A percentile compares a stretch with the other conserved stretches of the same genome.
Conservation (phyloP, 2,888 invertebrate genomes). For the Vanessa cardui region DNA sequence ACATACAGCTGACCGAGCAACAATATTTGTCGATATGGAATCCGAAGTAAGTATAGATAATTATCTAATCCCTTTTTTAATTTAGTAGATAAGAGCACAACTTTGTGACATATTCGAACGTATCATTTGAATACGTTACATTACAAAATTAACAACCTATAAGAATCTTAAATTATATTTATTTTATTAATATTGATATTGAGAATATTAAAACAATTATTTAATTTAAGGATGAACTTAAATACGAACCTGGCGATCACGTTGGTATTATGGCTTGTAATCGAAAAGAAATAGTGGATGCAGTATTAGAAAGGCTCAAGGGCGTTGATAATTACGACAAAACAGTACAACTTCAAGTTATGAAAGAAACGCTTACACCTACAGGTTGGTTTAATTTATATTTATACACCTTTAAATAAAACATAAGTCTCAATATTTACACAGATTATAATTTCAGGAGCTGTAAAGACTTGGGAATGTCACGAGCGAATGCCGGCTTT, state of each 20-base stretch:
- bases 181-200: neutral
- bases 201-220: neutral
- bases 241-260: conserved; percentile 96
- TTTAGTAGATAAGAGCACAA: too few relatives aligned
- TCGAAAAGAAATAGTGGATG: conserved; percentile 88
- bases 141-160: too few relatives aligned
- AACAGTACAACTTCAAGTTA: conserved; percentile 88
- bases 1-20: conserved; percentile 77
- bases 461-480: conserved; percentile 91
- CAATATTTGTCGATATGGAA: conserved; percentile 84
- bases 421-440: neutral
- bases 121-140: too few relatives aligned
- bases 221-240: conserved; percentile 72
- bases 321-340: conserved; percentile 86
- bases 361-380: conserved; percentile 92
- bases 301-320: conserved; percentile 86
- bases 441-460: conserved; percentile 78
- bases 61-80: too few relatives aligned
- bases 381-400: conserved; percentile 82
- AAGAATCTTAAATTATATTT: too few relatives aligned
- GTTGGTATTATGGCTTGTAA: conserved; percentile 95
- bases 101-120: too few relatives aligned
- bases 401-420: neutral
- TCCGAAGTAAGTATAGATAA: conserved; percentile 59
- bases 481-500: conserved; percentile 91